Conservation (phyloP, 2,888 invertebrate genomes). For the Epinotia demarniana region DNA sequence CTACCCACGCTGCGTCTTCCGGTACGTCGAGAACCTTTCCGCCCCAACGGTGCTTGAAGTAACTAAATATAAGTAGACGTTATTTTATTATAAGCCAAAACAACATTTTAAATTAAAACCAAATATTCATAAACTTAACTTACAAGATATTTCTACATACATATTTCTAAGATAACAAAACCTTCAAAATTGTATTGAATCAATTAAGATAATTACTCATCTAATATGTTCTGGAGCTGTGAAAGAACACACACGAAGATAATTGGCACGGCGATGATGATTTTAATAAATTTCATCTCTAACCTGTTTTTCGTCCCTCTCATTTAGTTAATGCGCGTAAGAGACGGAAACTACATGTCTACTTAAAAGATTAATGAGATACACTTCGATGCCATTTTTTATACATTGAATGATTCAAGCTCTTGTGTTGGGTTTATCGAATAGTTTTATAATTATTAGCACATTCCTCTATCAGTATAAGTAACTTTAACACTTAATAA, state of each 20-base stretch:
- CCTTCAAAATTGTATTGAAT: neutral
- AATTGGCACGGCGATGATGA: conserved; percentile 70
- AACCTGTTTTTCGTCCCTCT: conserved; percentile 55
- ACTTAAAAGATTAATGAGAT: conserved; percentile 24
- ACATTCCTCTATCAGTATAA: neutral
- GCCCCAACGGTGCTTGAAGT: too few species aligned
- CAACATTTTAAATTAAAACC: too few species aligned
- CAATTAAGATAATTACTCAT: conserved; percentile 12
- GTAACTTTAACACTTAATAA: neutral
- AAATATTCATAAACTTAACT: too few species aligned
- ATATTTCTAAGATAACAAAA: too few species aligned
- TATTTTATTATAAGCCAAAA: too few species aligned
- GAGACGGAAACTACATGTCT: conserved; percentile 43
- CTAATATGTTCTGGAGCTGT: conserved; percentile 47
- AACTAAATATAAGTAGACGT: too few species aligned
- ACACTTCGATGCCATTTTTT: conserved; percentile 11
- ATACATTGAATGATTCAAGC: neutral
- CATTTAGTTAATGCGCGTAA: conserved; percentile 40
- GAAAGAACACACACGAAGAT: conserved; percentile 75
- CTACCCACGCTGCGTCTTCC: too few species aligned
- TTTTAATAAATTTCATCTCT: conserved; percentile 65
- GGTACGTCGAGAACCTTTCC: too few species aligned
- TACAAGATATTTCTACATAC: too few species aligned
- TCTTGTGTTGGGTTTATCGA: neutral
- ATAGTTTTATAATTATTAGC: conserved; percentile 9